A percentile compares a stretch with the other conserved stretches of the same genome.
Conservation (phyloP, 2,888 invertebrate genomes). For the Nemoura dubitans region DNA sequence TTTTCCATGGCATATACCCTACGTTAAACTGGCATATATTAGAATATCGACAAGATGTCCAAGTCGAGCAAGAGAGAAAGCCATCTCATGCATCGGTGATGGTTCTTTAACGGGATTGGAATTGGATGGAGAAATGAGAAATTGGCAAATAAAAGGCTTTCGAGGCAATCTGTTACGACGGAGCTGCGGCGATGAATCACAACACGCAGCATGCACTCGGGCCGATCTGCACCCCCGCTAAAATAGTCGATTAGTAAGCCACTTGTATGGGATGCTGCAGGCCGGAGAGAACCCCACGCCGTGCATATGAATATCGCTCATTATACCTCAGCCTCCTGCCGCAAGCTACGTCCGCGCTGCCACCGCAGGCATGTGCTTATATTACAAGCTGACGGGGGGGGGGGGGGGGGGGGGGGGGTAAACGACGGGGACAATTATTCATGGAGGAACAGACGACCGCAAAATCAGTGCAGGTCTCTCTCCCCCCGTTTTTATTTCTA, state of each 20-base stretch:
- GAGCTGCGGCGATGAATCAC: slow-evolving; percentile 43
- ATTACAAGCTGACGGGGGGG: slow-evolving; percentile 26
- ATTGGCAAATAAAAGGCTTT: slow-evolving; percentile 20
- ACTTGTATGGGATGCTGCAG: slow-evolving; percentile 42
- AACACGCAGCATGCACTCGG: neutral
- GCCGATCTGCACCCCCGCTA: slow-evolving; percentile 40
- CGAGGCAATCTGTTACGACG: slow-evolving; percentile 32
- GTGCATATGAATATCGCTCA: slow-evolving; percentile 44
- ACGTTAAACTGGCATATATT: neutral
- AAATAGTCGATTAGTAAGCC: slow-evolving; percentile 46
- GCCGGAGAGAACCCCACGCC: slow-evolving; percentile 9
- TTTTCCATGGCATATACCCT: neutral
- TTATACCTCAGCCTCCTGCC: slow-evolving; percentile 30
- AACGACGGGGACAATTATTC: slow-evolving; percentile 29
- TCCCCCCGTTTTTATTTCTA: neutral
- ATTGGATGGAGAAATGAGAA: slow-evolving; percentile 13
- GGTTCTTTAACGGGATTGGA: slow-evolving; percentile 12
- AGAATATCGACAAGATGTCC: neutral
- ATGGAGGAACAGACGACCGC: neutral
- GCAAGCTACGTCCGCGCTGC: neutral
- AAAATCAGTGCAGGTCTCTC: neutral
- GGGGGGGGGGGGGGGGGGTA: slow-evolving; percentile 27
- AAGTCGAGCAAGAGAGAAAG: neutral
- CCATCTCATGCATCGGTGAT: neutral
- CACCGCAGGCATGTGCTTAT: neutral